Evolutionary conservation across 1,140 invertebrate genomes (phyloP), one percentile per base, ranked within the genome.

Genomic region (Drosophila kohkoa): DNA sequence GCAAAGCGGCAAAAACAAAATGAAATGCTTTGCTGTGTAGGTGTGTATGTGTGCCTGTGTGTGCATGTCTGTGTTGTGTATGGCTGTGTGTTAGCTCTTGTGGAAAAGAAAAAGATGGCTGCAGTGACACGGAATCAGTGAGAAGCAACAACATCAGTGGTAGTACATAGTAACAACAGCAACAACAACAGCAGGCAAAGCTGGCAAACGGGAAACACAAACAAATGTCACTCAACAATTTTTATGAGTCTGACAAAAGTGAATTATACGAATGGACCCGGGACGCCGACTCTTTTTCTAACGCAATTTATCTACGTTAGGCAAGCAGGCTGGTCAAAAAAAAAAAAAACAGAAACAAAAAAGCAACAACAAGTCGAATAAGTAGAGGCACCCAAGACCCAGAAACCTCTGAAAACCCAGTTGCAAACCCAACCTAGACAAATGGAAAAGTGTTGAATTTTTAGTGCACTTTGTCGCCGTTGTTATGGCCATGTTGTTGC

Each of bases 221-320:
- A 88, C 85, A 89, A 88, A 88, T 88, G 85, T 88, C 85, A 88
- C 81, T 88, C 85, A 88, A 88, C 85, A 89, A 88, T 88, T 88
- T 88, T 88, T 89, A 89, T 89, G 85, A 89, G 85, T 89, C 85
- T 83, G 85, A 89, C 85, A 89, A 89, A 87, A 89, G 85, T 89
- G 85, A 89, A 89, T 89, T 89, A 89, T 89, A 89, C 78, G 85
- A 89, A 85, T 88, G 85, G 77, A 89, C 83, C 83, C 83, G 65
- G 85, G 85, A 81, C 80, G 79, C 78, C 71, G 78, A 77, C 85
- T 89, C 85, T 89, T 89, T 89, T 89, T 89, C 85, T 90, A 89
- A 89, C 85, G 81, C 85, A 85, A 89, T 89, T 89, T 89, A 89
- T 89, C 85, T 89, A 89, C 74, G 85, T 89, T 89, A 89, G 73